Conservation (phyloP, 2,888 invertebrate genomes). For the Oligia strigilis region DNA sequence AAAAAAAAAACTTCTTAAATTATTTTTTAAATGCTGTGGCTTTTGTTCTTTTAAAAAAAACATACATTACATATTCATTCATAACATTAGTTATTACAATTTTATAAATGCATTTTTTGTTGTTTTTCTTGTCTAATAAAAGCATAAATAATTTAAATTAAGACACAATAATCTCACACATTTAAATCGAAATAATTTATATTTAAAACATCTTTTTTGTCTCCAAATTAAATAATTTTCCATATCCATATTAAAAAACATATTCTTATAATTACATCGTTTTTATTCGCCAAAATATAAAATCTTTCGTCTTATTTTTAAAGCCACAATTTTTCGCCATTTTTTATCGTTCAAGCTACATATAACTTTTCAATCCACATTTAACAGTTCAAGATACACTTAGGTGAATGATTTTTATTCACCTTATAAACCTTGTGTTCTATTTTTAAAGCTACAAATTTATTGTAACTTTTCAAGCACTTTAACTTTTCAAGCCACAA, state of each 20-base stretch:
- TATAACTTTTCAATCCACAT: constrained; percentile 2
- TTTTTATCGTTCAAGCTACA: neutral
- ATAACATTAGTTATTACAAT: neutral
- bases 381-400: constrained; percentile 3
- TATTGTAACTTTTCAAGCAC: constrained; percentile 1
- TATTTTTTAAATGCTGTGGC: neutral
- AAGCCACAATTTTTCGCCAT: neutral
- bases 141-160: constrained; percentile 6
- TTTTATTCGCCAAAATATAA: constrained; percentile 15
- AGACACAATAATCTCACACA: neutral
- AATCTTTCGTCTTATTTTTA: neutral
- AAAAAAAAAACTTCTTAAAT: neutral
- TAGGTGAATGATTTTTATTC: neutral
- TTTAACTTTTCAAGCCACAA: constrained; percentile 15
- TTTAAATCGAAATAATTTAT: neutral
- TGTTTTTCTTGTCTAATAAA: neutral
- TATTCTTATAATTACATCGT: neutral
- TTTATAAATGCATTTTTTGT: constrained; percentile 41
- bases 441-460: neutral
- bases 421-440: neutral
- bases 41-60: neutral
- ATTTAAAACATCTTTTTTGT: neutral
- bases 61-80: neutral
- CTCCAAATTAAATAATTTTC: neutral
- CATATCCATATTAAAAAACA: neutral